These are phyloP conservation scores for Adoxophyes honmai DNA, from an alignment of 1,140 invertebrate genomes.

Conservation along the genomic window DNA sequence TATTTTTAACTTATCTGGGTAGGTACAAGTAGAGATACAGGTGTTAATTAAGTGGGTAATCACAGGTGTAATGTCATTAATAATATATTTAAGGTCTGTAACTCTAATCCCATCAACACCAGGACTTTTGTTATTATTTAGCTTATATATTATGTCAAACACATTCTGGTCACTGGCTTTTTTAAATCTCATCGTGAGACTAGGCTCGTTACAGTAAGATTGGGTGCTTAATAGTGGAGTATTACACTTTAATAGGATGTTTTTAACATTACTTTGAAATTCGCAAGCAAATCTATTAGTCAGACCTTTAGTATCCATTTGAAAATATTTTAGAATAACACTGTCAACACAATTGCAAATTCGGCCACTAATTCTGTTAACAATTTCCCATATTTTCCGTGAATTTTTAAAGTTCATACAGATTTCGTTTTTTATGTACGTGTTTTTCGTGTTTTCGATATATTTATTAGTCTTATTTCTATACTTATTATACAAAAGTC, in stretches of 20 bases:
- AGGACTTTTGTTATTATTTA: background rate
- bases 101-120: background rate
- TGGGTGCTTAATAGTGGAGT: background rate
- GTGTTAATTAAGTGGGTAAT: background rate
- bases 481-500: slow-evolving; percentile 26
- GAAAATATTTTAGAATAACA: background rate
- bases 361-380: slow-evolving; percentile 21
- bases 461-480: slow-evolving; percentile 31
- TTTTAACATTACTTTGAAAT: slow-evolving; percentile 1
- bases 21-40: background rate
- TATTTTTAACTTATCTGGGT: background rate
- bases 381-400: slow-evolving; percentile 19
- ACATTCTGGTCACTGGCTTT: background rate
- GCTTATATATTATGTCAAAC: background rate
- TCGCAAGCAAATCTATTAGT: background rate
- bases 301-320: background rate
- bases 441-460: slow-evolving; percentile 6
- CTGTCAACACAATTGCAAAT: background rate
- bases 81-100: background rate
- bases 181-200: background rate
- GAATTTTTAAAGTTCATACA: slow-evolving; percentile 19
- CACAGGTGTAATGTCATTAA: background rate
- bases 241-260: background rate
- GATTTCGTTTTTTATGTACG: slow-evolving; percentile 21
- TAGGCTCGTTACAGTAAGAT: background rate